A percentile compares a stretch with the other conserved stretches of the same genome.
Conservation (phyloP, 1,140 invertebrate genomes). For the Parapsyche elsis region DNA sequence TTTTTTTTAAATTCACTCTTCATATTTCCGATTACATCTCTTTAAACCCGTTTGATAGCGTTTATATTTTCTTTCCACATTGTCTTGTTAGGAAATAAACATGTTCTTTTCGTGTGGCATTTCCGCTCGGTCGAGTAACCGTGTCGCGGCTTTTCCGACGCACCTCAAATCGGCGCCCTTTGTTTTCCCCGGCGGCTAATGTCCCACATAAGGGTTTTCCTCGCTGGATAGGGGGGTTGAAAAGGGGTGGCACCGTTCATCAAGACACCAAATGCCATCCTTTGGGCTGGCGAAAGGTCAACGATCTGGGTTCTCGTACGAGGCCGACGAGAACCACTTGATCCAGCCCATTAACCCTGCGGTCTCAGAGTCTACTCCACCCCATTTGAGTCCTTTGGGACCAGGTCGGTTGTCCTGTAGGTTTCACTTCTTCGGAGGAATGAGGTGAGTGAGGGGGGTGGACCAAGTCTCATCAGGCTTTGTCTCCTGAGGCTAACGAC, state of each 20-base stretch:
- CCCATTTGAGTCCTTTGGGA: not conserved
- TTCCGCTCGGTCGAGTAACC: not conserved
- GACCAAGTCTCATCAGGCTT: slow-evolving; percentile 27
- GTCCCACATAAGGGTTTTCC: slow-evolving; percentile 11
- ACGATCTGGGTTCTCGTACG: slow-evolving; percentile 12
- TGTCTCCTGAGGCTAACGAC: slow-evolving; percentile 32
- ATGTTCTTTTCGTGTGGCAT: not conserved
- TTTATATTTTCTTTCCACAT: not conserved
- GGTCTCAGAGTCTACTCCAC: slow-evolving; percentile 16
- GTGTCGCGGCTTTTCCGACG: not conserved
- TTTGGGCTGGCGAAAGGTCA: slow-evolving; percentile 36
- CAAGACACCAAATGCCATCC: slow-evolving; percentile 3
- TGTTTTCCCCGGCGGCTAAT: not conserved
- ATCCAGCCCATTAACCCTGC: slow-evolving; percentile 43
- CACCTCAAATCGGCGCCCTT: slow-evolving; percentile 12
- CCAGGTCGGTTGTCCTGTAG: not conserved
- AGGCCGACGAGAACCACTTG: slow-evolving; percentile 25
- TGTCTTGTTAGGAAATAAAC: not conserved
- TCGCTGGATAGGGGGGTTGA: no score
- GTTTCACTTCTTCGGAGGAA: not conserved
- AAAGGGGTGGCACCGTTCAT: not conserved
- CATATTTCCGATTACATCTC: not conserved
- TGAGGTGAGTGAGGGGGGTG: not conserved
- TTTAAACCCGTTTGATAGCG: not conserved
- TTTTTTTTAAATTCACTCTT: not conserved